Percentiles rank a stretch among this genome's conserved stretches.
phyloP scores from a whole-genome alignment of 2,113 vertebrate species.

The Brachyhypopomus occidentalis region DNA sequence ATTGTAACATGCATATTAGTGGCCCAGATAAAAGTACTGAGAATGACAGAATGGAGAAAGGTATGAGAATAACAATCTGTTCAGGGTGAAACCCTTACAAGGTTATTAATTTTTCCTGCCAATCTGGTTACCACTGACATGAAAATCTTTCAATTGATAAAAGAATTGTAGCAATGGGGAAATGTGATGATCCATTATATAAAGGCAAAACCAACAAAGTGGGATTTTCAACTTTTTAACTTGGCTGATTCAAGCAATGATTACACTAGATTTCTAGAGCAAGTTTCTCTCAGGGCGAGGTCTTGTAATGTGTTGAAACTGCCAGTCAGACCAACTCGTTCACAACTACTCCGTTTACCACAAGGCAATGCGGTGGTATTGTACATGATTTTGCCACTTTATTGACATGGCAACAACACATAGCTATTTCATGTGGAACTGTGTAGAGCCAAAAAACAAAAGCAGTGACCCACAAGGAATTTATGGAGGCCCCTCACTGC shows the following conservation, averaged over 20 bases:
- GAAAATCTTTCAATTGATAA: background rate
- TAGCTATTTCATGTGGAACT: no score
- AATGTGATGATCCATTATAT: constrained; percentile 21
- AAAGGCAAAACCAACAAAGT: constrained; percentile 25
- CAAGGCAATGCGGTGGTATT: no score
- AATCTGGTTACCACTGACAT: constrained; percentile 16
- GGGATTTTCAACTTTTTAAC: background rate
- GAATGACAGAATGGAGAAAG: constrained; percentile 19
- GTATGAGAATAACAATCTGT: constrained; percentile 28
- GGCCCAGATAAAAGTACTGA: constrained; percentile 17
- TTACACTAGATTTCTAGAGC: constrained; percentile 44
- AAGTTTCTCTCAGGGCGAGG: background rate
- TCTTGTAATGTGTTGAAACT: background rate
- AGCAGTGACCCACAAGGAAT: no score
- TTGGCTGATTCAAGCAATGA: constrained; percentile 34
- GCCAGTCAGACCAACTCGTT: no score
- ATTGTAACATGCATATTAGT: constrained; percentile 43
- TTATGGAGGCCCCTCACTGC: no score
- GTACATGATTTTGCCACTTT: no score
- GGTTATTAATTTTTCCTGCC: background rate
- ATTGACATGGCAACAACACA: no score
- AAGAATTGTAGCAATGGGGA: no score
- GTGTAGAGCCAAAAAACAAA: no score
- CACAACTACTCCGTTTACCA: no score
- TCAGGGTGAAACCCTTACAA: constrained; percentile 16